These are phyloP conservation scores for Platyrinchus mystaceus DNA, from an alignment of 2,797 vertebrate species.

Conservation along the genomic window DNA sequence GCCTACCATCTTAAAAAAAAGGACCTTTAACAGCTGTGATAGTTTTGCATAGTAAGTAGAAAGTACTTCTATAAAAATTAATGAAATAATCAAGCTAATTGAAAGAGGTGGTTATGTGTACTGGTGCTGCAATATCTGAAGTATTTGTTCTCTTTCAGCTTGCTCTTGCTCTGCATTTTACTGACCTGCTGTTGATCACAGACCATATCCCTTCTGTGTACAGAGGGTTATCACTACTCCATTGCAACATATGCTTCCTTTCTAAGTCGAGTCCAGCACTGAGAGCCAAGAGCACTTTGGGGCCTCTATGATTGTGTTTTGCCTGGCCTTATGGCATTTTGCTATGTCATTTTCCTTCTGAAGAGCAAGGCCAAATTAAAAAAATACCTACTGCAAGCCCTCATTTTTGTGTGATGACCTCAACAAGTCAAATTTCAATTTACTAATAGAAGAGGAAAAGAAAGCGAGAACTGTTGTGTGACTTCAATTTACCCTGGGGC, in stretches of 20 bases:
- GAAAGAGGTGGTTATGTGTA: background rate
- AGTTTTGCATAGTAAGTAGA: background rate
- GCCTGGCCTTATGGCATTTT: background rate
- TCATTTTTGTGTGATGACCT: background rate
- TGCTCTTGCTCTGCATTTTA: background rate
- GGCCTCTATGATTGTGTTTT: background rate
- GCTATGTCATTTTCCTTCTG: background rate
- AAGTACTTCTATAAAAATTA: background rate
- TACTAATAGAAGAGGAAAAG: background rate
- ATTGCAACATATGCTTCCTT: background rate
- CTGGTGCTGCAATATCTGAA: background rate
- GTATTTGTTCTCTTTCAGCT: background rate
- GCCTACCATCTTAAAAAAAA: background rate
- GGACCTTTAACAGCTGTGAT: too few species aligned
- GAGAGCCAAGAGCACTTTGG: background rate
- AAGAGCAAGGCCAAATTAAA: background rate
- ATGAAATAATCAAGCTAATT: background rate
- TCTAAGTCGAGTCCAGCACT: background rate
- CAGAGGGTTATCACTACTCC: background rate
- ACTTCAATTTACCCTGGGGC: background rate
- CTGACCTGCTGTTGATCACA: background rate
- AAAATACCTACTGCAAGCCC: background rate
- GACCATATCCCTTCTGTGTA: background rate
- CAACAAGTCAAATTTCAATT: background rate
- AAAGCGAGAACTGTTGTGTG: background rate